phyloP scores from a whole-genome alignment of 2,113 vertebrate genomes.

The Ochotona curzoniae region DNA sequence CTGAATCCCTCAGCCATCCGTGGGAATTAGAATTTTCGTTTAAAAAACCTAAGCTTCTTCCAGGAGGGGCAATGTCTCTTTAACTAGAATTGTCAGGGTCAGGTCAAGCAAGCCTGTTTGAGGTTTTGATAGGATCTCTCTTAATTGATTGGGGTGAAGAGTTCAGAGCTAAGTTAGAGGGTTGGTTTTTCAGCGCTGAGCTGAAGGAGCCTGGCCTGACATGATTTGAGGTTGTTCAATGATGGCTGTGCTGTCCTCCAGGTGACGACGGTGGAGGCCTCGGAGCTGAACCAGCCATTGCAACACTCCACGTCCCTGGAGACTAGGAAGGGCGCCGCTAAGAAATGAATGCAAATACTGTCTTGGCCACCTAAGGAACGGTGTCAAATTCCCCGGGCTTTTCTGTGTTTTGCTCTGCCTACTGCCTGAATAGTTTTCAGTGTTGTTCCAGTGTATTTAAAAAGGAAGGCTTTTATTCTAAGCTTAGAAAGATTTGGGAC shows the following conservation, averaged over 20 bases:
- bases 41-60: conserved; percentile 61
- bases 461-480: conserved; percentile 43
- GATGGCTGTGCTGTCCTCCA: not conserved
- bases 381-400: conserved; percentile 72
- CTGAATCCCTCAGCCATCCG: not conserved
- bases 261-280: not conserved
- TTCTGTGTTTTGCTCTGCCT: conserved; percentile 64
- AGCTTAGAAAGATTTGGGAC: conserved; percentile 17
- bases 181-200: not conserved
- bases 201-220: conserved; percentile 22
- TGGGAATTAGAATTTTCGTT: not conserved
- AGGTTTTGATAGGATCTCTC: conserved; percentile 31
- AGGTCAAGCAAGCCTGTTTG: conserved; percentile 60
- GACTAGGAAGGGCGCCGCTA: not conserved
- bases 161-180: conserved; percentile 68
- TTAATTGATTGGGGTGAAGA: conserved; percentile 76
- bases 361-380: not conserved
- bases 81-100: conserved; percentile 42
- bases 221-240: conserved; percentile 17
- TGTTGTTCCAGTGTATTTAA: not conserved
- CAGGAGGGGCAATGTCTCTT: conserved; percentile 23
- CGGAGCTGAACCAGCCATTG: not conserved
- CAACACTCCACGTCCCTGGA: not conserved
- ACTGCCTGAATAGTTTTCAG: not conserved
- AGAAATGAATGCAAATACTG: not conserved